Percentiles rank a stretch among this genome's conserved stretches.
Conservation (phyloP, 2,797 vertebrate genomes). For the Myotis myotis region DNA sequence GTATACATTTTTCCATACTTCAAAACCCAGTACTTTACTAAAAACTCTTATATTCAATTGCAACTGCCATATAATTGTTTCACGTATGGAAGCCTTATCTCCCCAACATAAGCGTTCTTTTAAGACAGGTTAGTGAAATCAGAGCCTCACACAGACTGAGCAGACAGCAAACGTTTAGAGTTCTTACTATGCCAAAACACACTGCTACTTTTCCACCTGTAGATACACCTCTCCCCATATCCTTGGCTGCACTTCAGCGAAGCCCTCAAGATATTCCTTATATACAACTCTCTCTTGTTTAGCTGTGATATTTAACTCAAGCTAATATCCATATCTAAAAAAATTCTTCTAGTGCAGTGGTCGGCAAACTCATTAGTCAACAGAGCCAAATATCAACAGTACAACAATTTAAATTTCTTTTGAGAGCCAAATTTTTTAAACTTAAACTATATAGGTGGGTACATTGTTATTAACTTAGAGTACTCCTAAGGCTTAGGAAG, state of each 20-base stretch:
- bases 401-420: too few relatives aligned
- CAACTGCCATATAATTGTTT: not conserved
- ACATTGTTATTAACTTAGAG: too few relatives aligned
- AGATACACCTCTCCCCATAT: not conserved
- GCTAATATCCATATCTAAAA: conserved; percentile 22
- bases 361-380: too few relatives aligned
- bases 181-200: not conserved
- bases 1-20: not conserved
- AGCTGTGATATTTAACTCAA: not conserved
- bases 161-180: not conserved
- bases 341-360: not conserved
- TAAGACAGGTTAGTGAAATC: not conserved
- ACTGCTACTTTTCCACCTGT: not conserved
- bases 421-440: too few relatives aligned
- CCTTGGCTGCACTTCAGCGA: not conserved
- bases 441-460: too few relatives aligned
- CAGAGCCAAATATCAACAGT: too few relatives aligned
- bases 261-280: conserved; percentile 35
- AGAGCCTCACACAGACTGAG: not conserved
- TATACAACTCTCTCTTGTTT: not conserved
- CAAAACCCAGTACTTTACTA: not conserved
- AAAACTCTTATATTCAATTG: not conserved
- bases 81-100: not conserved
- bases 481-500: too few relatives aligned
- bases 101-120: not conserved